Base-by-base conservation (phyloP, 1,140 invertebrate genomes). In the Hetaerina americana region DNA sequence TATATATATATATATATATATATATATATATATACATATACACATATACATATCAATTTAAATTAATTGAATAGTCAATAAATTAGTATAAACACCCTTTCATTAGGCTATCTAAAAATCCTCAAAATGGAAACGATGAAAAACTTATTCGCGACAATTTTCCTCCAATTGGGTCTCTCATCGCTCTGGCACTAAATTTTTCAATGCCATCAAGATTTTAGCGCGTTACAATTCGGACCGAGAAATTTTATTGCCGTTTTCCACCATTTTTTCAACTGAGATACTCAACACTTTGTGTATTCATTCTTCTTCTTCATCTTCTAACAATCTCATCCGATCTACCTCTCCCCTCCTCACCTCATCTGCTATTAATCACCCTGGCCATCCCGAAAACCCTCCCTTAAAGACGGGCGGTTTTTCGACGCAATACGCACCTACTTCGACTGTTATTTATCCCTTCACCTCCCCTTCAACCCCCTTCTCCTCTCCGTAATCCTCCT, bases 211-310 rank as follows among this genome's bases (percentile, higher is more conserved):
- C 40, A 57, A 57, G 15, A 12, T 57, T 57, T 57, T n/a, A 57
- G 22, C 40, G 10, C 40, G 2, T 57, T 57, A 57, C 40, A 12
- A n/a, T 57, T 57, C 22, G 15, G 15, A 57, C 22, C 40, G 2
- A 57, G 40, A 5, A 57, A 18, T 79, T 78, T 79, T 78, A 78
- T 78, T 79, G 78, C 78, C 81, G 79, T 79, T 79, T 77, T 78
- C 79, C 76, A 75, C 78, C 40, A 57, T 57, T 57, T n/a, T n/a
- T 57, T 57, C 10, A 8, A 6, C 31, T 40, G 6, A 6, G 2
- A 57, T 57, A n/a, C 40, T 40, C 31, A 6, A 40, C 31, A 10
- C 40, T n/a, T 57, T 10, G 40, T 57, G 22, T 57, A n/a, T n/a
- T n/a, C n/a, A n/a, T n/a, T n/a, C 40, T 57, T 57, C 10, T n/a